Percentiles rank a stretch among this genome's conserved stretches.
These are phyloP conservation scores for Latrodectus elegans DNA, from an alignment of 2,888 invertebrate species.

Conservation along the genomic window DNA sequence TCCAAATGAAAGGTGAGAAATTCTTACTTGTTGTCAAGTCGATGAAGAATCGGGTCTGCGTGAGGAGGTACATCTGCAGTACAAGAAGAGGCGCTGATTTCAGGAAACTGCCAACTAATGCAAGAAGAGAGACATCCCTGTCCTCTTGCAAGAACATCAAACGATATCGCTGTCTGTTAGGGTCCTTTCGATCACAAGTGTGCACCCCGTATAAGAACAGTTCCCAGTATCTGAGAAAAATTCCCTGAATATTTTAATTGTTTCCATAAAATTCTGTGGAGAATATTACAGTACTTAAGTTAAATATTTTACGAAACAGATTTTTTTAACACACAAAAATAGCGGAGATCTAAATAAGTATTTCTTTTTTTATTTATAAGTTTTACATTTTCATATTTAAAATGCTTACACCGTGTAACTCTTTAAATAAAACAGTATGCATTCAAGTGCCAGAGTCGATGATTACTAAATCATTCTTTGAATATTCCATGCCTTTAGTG, in stretches of 20 bases:
- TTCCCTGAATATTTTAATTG: background rate
- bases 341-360: background rate
- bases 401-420: too few relatives aligned
- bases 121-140: slow-evolving; percentile 73
- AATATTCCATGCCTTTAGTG: too few relatives aligned
- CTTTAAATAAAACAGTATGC: too few relatives aligned
- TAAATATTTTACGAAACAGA: background rate
- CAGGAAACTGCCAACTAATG: slow-evolving; percentile 73
- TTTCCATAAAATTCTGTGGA: background rate
- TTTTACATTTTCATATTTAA: too few relatives aligned
- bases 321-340: background rate
- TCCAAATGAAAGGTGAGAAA: too few relatives aligned
- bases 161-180: slow-evolving; percentile 71
- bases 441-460: too few relatives aligned
- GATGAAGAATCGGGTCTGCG: slow-evolving; percentile 47
- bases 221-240: slow-evolving; percentile 71
- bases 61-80: slow-evolving; percentile 73
- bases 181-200: slow-evolving; percentile 32
- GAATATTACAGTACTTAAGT: background rate
- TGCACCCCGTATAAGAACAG: slow-evolving; percentile 72
- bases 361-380: too few relatives aligned
- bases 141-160: slow-evolving; percentile 73
- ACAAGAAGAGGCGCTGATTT: slow-evolving; percentile 73
- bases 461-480: too few relatives aligned
- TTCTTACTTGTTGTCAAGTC: slow-evolving; percentile 31